Conservation (phyloP, 2,113 vertebrate species). For the Garra rufa region DNA sequence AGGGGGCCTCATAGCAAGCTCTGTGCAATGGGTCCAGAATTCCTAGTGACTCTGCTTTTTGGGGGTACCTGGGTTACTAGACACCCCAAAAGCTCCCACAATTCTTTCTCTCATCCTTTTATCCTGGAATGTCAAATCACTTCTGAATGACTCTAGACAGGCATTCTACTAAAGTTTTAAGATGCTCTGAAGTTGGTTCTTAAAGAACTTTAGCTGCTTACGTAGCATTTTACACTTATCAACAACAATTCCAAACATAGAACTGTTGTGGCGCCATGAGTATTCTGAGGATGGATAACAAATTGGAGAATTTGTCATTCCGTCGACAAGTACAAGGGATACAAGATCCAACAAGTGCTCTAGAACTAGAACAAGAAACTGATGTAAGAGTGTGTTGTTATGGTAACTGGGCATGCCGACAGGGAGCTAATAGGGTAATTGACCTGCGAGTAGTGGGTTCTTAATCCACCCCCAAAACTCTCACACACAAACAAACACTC, state of each 20-base stretch:
- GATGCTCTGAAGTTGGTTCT: neutral
- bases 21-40: no score
- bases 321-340: neutral
- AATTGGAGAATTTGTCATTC: neutral
- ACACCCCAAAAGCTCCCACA: neutral
- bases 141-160: neutral
- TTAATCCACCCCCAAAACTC: constrained; percentile 36
- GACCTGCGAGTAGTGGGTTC: constrained; percentile 24
- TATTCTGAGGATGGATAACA: neutral
- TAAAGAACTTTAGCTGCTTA: neutral
- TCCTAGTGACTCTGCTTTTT: no score
- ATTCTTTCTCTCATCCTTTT: neutral
- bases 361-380: neutral
- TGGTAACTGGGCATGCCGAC: constrained; percentile 15
- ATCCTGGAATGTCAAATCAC: neutral
- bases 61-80: neutral
- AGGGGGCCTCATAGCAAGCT: no score
- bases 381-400: constrained; percentile 13
- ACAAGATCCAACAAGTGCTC: neutral
- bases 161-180: neutral
- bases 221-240: neutral
- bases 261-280: neutral
- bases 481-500: constrained; percentile 9
- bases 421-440: constrained; percentile 41
- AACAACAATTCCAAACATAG: neutral